Conservation (phyloP, 1,140 invertebrate genomes). For the Aphelenchoides fujianensis region DNA sequence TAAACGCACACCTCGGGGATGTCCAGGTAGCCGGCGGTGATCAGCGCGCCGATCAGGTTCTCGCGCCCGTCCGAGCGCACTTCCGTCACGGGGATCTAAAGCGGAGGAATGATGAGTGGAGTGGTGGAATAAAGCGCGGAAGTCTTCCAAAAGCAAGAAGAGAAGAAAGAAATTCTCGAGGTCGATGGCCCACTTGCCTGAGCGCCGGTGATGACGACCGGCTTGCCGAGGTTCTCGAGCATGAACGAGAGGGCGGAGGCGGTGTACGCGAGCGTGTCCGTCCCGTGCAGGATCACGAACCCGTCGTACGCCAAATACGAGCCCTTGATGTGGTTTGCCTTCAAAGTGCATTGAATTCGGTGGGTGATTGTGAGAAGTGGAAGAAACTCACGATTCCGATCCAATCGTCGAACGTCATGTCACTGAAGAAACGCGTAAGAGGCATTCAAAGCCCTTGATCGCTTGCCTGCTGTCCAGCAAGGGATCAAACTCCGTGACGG, state of each 20-base stretch:
- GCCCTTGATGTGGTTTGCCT: slow-evolving; percentile 79
- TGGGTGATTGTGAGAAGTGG: no score
- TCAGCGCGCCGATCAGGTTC: slow-evolving; percentile 83
- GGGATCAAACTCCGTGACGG: slow-evolving; percentile 78
- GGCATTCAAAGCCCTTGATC: background rate
- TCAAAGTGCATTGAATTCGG: no score
- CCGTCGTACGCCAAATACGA: slow-evolving; percentile 82
- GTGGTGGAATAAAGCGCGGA: no score
- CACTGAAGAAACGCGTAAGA: slow-evolving; percentile 65
- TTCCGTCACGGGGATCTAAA: slow-evolving; percentile 85
- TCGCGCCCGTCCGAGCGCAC: slow-evolving; percentile 79
- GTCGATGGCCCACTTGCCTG: slow-evolving; percentile 67
- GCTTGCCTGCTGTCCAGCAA: slow-evolving; percentile 79
- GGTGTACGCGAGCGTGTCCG: slow-evolving; percentile 91
- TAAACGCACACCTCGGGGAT: slow-evolving; percentile 88
- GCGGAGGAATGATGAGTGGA: no score
- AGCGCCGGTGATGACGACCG: slow-evolving; percentile 87
- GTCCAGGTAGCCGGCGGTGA: slow-evolving; percentile 82
- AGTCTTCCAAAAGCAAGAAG: no score
- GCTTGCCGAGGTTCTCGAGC: slow-evolving; percentile 88
- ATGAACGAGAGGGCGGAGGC: slow-evolving; percentile 92
- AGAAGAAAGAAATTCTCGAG: no score
- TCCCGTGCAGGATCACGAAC: slow-evolving; percentile 92
- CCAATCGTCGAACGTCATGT: slow-evolving; percentile 89
- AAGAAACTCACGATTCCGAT: slow-evolving; percentile 73